Base-by-base conservation (phyloP, 1,140 invertebrate genomes). In the Aphaenogaster rudis region DNA sequence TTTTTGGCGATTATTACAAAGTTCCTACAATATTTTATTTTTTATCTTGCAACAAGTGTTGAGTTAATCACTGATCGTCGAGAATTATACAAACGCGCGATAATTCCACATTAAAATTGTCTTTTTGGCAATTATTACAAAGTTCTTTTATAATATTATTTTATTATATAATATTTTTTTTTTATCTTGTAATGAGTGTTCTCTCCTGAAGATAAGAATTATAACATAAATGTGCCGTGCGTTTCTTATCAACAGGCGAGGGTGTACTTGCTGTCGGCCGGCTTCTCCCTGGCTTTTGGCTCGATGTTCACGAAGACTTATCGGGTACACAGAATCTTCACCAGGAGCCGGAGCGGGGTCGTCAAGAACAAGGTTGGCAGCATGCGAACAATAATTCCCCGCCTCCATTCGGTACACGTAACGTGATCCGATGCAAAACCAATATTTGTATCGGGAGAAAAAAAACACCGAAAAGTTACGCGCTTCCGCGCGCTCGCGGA, bases 251-350 rank as follows among this genome's bases (percentile, higher is more conserved):
- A 95, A 21, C 95, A 99, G 98, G 97, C 97, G 54, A 96, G 98
- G 92, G 98, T 98, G 42, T 98, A 98, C 95, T 95, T 98, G 45
- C 95, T 98, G n/a, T 98, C 98, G 13, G 97, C 97, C 52, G 98
- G 98, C 42, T 98, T 98, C 94, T 98, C 98, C 0, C 93, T 98
- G 67, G 97, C 98, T 36, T 98, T 98, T 92, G 98, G 98, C 36
- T 98, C 98, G 8, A 98, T 98, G 97, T 98, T 98, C 94, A 97
- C 98, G 1, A 98, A 98, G 95, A 98, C 98, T 0, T 98, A 98
- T 93, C 95, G 98, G 77, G 98, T 98, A 52, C 98, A 98, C 95
- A 96, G 98, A 87, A 98, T 98, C 93, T 98, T 98, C 94, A 97
- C 97, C 8, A 96, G 97, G 72, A 97, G 96, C 94, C 95, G 97